Base-by-base conservation (phyloP, 2,797 vertebrate species). In the Synanceia verrucosa region DNA sequence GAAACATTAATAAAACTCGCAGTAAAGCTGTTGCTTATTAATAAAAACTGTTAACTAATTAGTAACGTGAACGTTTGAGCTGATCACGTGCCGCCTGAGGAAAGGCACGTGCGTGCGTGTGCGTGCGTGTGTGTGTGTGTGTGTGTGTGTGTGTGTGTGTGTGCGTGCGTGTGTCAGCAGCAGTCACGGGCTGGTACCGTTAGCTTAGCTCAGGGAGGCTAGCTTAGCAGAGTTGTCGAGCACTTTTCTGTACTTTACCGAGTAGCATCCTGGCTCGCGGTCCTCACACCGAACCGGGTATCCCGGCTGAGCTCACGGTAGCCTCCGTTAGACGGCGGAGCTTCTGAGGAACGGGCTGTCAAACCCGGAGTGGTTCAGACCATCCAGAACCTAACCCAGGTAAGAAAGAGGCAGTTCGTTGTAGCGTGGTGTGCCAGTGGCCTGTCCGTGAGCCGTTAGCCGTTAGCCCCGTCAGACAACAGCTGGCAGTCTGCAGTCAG, bases 261-360 rank as follows among this genome's bases (percentile, higher is more conserved):
- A 92, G 91, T 56, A 91, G 48, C 90, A 92, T 92, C 24, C 53
- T 71, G 83, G 58, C 21, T 69, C 24, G 67, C 64, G 43, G 52
- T 62, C 43, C 75, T 53, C 62, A 6, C 24, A 57, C 72, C 53
- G 60, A 77, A 29, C 73, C 79, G 73, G 75, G 53, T 56, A 5
- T 67, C 43, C 29, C 28, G 8, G 46, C 29, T 18, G 60, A 28
- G 3, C 4, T 36, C 9, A 2, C 28, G 55, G 65, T 34, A 61
- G 57, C 18, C 19, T 56, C 36, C 14, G 52, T 34, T 34, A 48
- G 6, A 50, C 43, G 16, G 8, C 29, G 2, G 18, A 44, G 26
- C 8, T 23, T 41, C 67, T 33, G 41, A 31, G 13, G 21, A 16
- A 1, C 34, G n/a, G 53, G 41, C 4, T 9, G 53, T 41, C 33